Base-by-base conservation (phyloP, 2,797 vertebrate species). In the Cuculus canorus region DNA sequence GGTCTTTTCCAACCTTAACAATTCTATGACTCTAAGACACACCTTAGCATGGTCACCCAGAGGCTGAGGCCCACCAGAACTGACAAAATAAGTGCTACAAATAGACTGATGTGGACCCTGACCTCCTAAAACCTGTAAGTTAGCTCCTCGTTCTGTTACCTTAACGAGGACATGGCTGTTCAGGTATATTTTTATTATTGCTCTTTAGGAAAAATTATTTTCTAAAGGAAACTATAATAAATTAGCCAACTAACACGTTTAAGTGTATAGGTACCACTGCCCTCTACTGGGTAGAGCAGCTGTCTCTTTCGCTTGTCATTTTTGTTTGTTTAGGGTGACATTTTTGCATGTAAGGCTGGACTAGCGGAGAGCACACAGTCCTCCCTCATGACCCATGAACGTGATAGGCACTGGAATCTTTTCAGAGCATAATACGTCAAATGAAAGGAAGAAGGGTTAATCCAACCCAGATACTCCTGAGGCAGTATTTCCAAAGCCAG, bases 271-370 rank as follows among this genome's bases (percentile, higher is more conserved):
- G 90, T 95, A 96, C 95, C 95, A 96, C 95, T 96, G 96, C 96
- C 96, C 96, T 96, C 96, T 97, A 56, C 96, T 96, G 96, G 96
- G 94, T 85, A 83, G 47, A 85, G 82, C 78, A 94, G 91, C 86
- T 86, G 64, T 27, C 76, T 28, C 10, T 68, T 77, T 35, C 82
- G 60, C 17, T 28, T 5, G 28, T 59, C 72, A 17, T 27, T 53
- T 90, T 56, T 50, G 19, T 30, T 65, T 11, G 25, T 65, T 71
- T 37, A n/a, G 43, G 43, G 71, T 33, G 60, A 77, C 68, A 48
- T 0, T 52, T 47, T 78, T 68, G 35, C 32, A 6, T 2, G 33
- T 30, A 41, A 68, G 73, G 50, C 75, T 69, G 73, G 57, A 77
- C 19, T 13, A 32, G 64, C 0, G 53, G 32, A 86, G 48, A 35